Evolutionary conservation across 2,113 vertebrate genomes (phyloP).

Genomic region (Eublepharis macularius): DNA sequence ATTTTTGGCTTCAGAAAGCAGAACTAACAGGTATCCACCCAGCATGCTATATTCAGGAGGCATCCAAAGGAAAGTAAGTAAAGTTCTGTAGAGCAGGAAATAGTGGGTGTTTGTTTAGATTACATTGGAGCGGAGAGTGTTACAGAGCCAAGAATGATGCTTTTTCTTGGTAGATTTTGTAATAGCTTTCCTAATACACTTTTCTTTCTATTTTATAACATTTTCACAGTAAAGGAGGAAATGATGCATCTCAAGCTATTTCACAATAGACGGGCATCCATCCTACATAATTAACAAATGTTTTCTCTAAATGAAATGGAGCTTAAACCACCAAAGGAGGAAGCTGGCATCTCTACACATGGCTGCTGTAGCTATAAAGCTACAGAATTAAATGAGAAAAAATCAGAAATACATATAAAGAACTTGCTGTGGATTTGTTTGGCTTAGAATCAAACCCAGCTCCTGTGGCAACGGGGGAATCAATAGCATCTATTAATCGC

Average conservation of each 20-base stretch:
- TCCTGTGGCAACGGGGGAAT: too few relatives aligned
- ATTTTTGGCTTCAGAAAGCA: slow-evolving; percentile 8
- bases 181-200: slow-evolving; percentile 52
- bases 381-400: slow-evolving; percentile 54
- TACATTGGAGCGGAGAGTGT: slow-evolving; percentile 45
- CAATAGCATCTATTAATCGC: too few relatives aligned
- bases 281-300: slow-evolving; percentile 44
- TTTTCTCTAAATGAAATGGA: slow-evolving; percentile 48
- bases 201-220: slow-evolving; percentile 57
- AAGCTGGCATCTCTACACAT: slow-evolving; percentile 38
- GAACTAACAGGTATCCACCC: neutral
- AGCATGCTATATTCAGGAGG: slow-evolving; percentile 35
- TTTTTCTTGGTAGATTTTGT: slow-evolving; percentile 55
- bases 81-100: slow-evolving; percentile 57
- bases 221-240: slow-evolving; percentile 47
- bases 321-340: slow-evolving; percentile 41
- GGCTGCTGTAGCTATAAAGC: slow-evolving; percentile 30
- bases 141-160: slow-evolving; percentile 48
- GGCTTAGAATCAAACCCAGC: neutral
- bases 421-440: neutral
- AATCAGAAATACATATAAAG: slow-evolving; percentile 34
- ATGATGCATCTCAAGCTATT: slow-evolving; percentile 32
- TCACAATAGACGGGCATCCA: slow-evolving; percentile 47
- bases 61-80: slow-evolving; percentile 67
- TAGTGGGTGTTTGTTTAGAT: slow-evolving; percentile 53